Evolutionary conservation across 2,113 vertebrate species (phyloP).

Genomic region (Tonatia bakeri): DNA sequence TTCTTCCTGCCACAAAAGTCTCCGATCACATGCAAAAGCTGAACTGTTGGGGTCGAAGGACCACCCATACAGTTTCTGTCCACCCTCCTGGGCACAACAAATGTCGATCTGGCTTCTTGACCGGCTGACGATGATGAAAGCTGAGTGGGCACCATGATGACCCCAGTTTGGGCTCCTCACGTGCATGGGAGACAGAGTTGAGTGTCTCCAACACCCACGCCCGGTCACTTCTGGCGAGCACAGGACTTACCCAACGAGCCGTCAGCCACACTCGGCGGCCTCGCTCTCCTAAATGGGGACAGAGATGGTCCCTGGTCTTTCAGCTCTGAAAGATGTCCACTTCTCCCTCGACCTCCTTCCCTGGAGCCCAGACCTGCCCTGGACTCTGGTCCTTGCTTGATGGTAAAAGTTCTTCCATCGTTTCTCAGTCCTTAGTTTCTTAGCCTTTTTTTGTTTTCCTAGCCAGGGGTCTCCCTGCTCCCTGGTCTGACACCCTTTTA

Average conservation of each 20-base stretch:
- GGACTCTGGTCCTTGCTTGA: background rate
- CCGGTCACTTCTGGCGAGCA: no score
- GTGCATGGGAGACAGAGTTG: background rate
- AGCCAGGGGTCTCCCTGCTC: background rate
- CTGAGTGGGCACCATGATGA: background rate
- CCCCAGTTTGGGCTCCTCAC: background rate
- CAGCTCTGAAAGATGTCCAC: background rate
- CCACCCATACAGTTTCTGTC: background rate
- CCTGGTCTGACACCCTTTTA: background rate
- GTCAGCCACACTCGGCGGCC: background rate
- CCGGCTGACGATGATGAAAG: background rate
- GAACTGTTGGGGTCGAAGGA: background rate
- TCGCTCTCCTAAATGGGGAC: background rate
- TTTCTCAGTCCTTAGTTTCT: background rate
- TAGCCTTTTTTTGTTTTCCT: background rate
- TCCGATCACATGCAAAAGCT: background rate
- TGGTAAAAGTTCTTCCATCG: background rate
- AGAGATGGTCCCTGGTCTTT: background rate
- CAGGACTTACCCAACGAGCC: background rate
- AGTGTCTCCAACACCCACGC: background rate
- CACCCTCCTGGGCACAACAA: background rate
- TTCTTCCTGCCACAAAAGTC: background rate
- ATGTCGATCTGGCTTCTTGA: background rate
- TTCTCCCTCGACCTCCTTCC: background rate
- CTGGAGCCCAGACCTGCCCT: background rate